A percentile compares a stretch with the other conserved stretches of the same genome.
These are phyloP conservation scores for Orcinus orca DNA, from an alignment of 2,113 vertebrate species.

Conservation along the genomic window DNA sequence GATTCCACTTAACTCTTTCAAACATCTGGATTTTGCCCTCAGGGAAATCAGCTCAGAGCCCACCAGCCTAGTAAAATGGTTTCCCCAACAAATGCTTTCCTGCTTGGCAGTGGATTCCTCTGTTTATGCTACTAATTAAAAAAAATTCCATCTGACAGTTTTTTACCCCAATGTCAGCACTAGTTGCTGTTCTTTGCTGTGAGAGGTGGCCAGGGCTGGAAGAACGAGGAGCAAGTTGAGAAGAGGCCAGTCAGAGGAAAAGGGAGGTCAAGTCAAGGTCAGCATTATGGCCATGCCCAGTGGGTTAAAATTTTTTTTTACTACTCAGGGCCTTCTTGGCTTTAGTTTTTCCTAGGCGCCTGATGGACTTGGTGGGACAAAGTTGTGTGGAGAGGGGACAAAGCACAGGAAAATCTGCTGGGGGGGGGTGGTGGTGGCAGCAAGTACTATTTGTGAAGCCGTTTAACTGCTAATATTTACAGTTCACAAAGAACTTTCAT, in stretches of 20 bases:
- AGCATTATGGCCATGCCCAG: not conserved
- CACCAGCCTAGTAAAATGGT: constrained; percentile 26
- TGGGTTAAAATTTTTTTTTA: not conserved
- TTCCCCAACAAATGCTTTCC: not conserved
- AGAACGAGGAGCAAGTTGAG: not conserved
- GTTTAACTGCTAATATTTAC: not conserved
- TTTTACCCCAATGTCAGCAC: not conserved
- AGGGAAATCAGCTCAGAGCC: not conserved
- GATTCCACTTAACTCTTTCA: constrained; percentile 25
- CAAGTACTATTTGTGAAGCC: not conserved
- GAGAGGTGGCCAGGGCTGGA: not conserved
- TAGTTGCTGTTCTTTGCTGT: not conserved
- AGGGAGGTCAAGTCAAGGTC: not conserved
- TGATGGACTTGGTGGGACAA: not conserved
- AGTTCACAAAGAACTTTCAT: constrained; percentile 18
- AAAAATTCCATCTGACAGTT: not conserved
- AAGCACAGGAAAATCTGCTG: not conserved
- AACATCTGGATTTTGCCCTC: constrained; percentile 24
- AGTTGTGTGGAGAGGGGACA: not conserved
- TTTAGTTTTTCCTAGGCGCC: not conserved
- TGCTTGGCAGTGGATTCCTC: not conserved
- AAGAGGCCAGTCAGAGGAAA: not conserved
- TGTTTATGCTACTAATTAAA: not conserved
- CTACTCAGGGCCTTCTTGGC: not conserved
- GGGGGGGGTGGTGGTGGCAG: not conserved